phyloP scores from a whole-genome alignment of 2,797 vertebrate species.

The Sebastes melanostomus region DNA sequence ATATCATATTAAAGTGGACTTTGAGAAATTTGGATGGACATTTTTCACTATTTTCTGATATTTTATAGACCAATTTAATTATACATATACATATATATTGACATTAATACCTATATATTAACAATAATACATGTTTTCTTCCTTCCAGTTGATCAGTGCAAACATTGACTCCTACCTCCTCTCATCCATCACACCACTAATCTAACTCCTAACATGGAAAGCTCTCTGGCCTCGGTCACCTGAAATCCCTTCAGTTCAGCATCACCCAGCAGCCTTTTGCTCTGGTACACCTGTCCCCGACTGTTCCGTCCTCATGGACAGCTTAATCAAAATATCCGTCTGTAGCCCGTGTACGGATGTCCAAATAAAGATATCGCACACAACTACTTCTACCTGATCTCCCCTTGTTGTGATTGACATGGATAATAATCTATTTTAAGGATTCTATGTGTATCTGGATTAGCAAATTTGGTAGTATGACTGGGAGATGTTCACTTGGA shows the following conservation, averaged over 20 bases:
- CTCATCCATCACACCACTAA: conserved; percentile 41
- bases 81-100: too few species aligned
- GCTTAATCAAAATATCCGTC: conserved; percentile 30
- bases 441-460: conserved; percentile 41
- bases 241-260: conserved; percentile 56
- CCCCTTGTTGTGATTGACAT: conserved; percentile 10
- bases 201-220: conserved; percentile 52
- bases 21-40: too few species aligned
- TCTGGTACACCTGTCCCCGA: conserved; percentile 42
- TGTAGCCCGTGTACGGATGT: neutral
- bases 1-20: too few species aligned
- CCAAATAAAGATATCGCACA: neutral
- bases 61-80: too few species aligned
- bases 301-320: conserved; percentile 6
- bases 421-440: conserved; percentile 59
- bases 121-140: neutral
- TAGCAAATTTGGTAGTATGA: conserved; percentile 36
- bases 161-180: conserved; percentile 8
- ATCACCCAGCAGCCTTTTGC: conserved; percentile 25
- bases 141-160: neutral
- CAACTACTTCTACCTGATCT: neutral
- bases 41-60: too few species aligned
- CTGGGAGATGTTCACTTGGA: conserved; percentile 3
- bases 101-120: too few species aligned
- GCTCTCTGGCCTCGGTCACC: conserved; percentile 49